These are phyloP conservation scores for Theocolax elegans DNA, from an alignment of 1,140 invertebrate genomes.

Conservation along the genomic window DNA sequence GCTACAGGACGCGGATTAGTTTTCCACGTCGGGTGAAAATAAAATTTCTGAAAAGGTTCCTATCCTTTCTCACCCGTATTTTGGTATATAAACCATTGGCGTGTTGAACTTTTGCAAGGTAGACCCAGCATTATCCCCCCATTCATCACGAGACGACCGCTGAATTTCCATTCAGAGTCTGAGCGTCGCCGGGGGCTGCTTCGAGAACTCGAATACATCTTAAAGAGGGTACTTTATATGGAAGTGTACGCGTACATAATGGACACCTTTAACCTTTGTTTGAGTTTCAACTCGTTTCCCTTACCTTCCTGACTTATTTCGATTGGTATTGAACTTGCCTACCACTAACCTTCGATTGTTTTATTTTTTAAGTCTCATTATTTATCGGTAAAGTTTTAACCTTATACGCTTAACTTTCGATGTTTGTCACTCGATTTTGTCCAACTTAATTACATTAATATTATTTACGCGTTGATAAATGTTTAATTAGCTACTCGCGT, in stretches of 20 bases:
- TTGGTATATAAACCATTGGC: background rate
- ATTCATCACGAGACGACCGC: conserved; percentile 8
- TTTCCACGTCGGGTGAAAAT: background rate
- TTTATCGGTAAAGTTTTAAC: too few species aligned
- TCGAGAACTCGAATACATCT: background rate
- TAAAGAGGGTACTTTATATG: background rate
- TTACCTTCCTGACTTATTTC: too few species aligned
- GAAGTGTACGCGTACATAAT: background rate
- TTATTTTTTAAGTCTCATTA: too few species aligned
- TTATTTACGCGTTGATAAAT: too few species aligned
- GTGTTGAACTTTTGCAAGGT: background rate
- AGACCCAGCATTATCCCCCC: background rate
- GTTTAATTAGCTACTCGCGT: too few species aligned
- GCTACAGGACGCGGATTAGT: background rate
- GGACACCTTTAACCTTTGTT: background rate
- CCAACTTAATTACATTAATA: too few species aligned
- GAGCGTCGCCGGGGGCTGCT: too few species aligned
- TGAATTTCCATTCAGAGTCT: conserved; percentile 14
- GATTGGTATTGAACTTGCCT: too few species aligned
- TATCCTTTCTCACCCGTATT: background rate
- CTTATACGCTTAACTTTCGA: too few species aligned
- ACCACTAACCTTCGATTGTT: too few species aligned
- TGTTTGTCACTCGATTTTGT: too few species aligned
- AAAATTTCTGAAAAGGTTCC: background rate
- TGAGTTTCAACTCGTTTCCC: too few species aligned